Percentiles rank a stretch among this genome's conserved stretches.
These are phyloP conservation scores for Leptodactylus fuscus DNA, from an alignment of 2,113 vertebrate genomes.

Conservation along the genomic window DNA sequence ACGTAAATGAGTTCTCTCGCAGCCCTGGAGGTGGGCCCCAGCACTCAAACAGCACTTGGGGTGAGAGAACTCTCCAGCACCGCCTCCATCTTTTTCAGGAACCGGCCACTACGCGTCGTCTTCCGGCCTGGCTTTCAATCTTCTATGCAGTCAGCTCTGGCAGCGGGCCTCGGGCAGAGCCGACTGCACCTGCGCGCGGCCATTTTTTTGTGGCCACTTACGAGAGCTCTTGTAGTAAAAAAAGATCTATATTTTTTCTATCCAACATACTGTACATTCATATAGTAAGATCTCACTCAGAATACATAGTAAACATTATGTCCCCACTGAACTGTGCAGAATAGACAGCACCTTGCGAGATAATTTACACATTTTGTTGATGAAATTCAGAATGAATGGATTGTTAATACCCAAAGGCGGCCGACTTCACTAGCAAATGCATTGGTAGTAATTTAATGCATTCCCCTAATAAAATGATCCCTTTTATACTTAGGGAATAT, in stretches of 20 bases:
- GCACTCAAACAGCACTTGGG: too few relatives aligned
- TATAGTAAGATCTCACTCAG: background rate
- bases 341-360: slow-evolving; percentile 4
- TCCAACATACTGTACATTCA: too few relatives aligned
- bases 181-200: too few relatives aligned
- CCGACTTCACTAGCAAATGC: background rate
- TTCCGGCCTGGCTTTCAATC: too few relatives aligned
- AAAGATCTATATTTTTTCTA: background rate
- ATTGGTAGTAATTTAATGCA: background rate
- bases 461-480: background rate
- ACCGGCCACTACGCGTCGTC: too few relatives aligned
- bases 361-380: slow-evolving; percentile 15
- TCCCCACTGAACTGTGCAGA: background rate
- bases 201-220: too few relatives aligned
- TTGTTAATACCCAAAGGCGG: background rate
- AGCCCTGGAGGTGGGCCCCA: too few relatives aligned
- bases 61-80: too few relatives aligned
- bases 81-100: too few relatives aligned
- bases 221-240: background rate
- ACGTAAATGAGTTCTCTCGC: too few relatives aligned
- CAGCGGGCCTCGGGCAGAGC: too few relatives aligned
- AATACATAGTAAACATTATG: background rate
- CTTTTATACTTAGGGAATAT: background rate
- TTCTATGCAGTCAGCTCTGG: too few relatives aligned
- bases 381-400: background rate